Evolutionary conservation across 2,797 vertebrate genomes (phyloP).

Genomic region (Somateria mollissima): DNA sequence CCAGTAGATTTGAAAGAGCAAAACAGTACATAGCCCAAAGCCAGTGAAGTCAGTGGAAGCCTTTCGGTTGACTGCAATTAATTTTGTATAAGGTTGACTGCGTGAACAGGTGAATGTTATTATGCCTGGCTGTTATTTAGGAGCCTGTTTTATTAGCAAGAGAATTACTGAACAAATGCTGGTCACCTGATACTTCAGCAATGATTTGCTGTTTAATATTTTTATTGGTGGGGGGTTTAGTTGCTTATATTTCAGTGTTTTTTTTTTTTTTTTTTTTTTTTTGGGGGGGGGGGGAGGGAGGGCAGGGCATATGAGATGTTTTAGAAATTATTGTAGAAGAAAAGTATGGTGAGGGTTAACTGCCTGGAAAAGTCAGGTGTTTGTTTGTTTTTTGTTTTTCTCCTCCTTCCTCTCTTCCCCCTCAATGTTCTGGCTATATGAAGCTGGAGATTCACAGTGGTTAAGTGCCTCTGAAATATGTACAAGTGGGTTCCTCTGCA

Average conservation of each 20-base stretch:
- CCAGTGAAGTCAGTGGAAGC: background rate
- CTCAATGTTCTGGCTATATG: background rate
- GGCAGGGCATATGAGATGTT: background rate
- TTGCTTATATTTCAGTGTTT: rapidly evolving
- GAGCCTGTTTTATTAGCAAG: background rate
- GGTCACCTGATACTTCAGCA: background rate
- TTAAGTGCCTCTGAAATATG: background rate
- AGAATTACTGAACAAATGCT: background rate
- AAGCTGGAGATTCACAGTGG: background rate
- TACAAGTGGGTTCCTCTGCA: background rate
- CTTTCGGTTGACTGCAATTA: background rate
- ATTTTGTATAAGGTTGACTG: background rate
- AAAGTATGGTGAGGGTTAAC: background rate
- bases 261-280: too few species aligned
- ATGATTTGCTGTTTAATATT: background rate
- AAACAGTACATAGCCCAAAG: rapidly evolving
- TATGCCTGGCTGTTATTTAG: background rate
- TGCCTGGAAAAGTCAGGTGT: background rate
- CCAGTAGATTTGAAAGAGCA: background rate
- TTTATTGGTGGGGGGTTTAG: background rate
- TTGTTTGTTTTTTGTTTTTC: background rate
- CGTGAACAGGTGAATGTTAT: background rate
- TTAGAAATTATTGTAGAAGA: background rate
- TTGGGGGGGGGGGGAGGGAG: too few species aligned
- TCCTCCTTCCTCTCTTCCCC: too few species aligned